A percentile compares a stretch with the other conserved stretches of the same genome.
Evolutionary conservation across 2,888 invertebrate genomes (phyloP).

Genomic region (Lasioglossum pauxillum): DNA sequence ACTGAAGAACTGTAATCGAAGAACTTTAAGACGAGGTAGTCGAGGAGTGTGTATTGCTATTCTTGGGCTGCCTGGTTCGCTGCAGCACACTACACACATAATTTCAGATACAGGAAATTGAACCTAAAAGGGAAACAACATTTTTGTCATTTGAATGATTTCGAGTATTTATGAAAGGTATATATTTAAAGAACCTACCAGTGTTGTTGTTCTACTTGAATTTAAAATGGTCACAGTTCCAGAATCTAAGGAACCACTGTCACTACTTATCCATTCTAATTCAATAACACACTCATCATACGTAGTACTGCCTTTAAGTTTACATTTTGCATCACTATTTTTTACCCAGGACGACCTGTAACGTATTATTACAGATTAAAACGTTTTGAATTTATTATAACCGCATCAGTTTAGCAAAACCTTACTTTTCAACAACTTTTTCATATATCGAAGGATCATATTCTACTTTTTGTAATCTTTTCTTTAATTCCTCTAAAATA

Average conservation of each 20-base stretch:
- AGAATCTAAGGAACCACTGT: constrained; percentile 88
- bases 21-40: constrained; percentile 86
- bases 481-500: constrained; percentile 89
- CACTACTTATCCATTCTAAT: constrained; percentile 91
- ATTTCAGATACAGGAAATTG: constrained; percentile 92
- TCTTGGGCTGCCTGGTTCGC: constrained; percentile 92
- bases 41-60: constrained; percentile 91
- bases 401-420: too few relatives aligned
- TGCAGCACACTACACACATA: constrained; percentile 90
- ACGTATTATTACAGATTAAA: constrained; percentile 12
- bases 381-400: neutral
- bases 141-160: neutral
- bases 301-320: constrained; percentile 83
- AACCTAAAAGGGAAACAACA: constrained; percentile 83
- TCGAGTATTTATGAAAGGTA: neutral
- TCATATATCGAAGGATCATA: constrained; percentile 88
- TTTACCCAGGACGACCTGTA: constrained; percentile 92
- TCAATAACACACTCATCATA: constrained; percentile 92
- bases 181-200: constrained; percentile 85
- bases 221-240: constrained; percentile 92
- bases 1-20: constrained; percentile 91
- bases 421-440: constrained; percentile 90
- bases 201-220: constrained; percentile 91
- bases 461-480: constrained; percentile 85
- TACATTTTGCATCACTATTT: constrained; percentile 91